Evolutionary conservation across 2,113 vertebrate genomes (phyloP).

Genomic region (Ranitomeya imitator): DNA sequence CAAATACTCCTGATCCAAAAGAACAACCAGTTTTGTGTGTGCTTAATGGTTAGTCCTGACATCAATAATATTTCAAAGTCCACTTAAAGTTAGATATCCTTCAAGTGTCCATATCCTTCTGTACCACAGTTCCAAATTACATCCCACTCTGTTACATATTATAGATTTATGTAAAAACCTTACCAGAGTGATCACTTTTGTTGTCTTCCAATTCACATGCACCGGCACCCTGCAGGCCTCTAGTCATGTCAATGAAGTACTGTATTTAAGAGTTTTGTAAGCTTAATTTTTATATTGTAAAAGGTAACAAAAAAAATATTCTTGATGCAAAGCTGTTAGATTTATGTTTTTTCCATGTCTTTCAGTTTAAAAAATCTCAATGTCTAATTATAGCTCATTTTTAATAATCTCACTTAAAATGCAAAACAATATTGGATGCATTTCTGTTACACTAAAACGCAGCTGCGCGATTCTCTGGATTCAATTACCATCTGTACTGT

Average conservation of each 20-base stretch:
- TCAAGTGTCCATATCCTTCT: no score
- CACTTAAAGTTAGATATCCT: no score
- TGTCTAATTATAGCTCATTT: conserved; percentile 26
- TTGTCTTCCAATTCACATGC: no score
- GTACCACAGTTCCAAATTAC: no score
- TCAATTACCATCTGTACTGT: conserved; percentile 32
- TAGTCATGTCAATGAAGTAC: neutral
- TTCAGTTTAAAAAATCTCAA: neutral
- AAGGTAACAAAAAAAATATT: neutral
- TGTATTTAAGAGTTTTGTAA: neutral
- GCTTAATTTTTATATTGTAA: neutral
- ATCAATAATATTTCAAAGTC: no score
- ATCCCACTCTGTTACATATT: no score
- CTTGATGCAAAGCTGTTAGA: neutral
- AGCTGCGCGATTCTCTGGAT: conserved; percentile 21
- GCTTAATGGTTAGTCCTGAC: no score
- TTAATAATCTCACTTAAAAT: conserved; percentile 2
- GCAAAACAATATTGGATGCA: conserved; percentile 5
- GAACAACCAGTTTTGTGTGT: no score
- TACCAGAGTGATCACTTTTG: no score
- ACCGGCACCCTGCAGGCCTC: neutral
- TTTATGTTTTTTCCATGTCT: neutral
- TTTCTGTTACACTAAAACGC: conserved; percentile 13
- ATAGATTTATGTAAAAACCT: no score
- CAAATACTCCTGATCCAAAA: no score